Base-by-base conservation (phyloP, 2,797 vertebrate genomes). In the Bryconaethiops microstoma region DNA sequence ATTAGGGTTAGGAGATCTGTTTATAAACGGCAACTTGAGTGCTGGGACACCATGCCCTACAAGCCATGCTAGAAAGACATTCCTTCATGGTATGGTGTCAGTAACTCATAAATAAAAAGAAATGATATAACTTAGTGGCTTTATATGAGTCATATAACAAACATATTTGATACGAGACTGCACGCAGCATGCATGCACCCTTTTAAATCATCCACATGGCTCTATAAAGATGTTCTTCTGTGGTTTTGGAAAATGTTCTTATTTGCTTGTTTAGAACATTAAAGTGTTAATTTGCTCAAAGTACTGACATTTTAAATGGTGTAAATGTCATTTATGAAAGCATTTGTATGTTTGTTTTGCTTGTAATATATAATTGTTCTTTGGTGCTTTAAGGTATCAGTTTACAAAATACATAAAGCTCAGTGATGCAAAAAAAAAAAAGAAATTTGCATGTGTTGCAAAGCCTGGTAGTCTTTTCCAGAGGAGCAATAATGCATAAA, bases 401-500 rank as follows among this genome's bases (percentile, higher is more conserved):
- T 2, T 35, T 35, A 35, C 35, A 35, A 35, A 35, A 35, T 35
- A 35, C 35, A 35, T 35, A 35, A 35, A 35, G 35, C 4, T 35
- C 35, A 35, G 35, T 35, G 35, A 35, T 35, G 2, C 35, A 35
- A 35, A 35, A 35, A 57, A 35, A 35, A 57, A 17, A 52, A 55
- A 55, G 40, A 7, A 35, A 57, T 23, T n/a, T 70, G 21, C 42
- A 78, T 52, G 54, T 52, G 74, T 50, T 73, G 54, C 9, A 57
- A 74, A 0, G 19, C 9, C 35, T 60, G 72, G 92, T 88, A 90
- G 92, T 93, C 91, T 91, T 88, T 92, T 91, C 93, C 91, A 91
- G 85, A 86, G 23, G 86, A 82, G 90, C 85, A 90, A 91, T 94
- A 94, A 94, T 92, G 89, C 87, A 91, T 90, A 92, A 84, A 90